phyloP scores from a whole-genome alignment of 2,888 invertebrate species.

The Pammene fasciana region DNA sequence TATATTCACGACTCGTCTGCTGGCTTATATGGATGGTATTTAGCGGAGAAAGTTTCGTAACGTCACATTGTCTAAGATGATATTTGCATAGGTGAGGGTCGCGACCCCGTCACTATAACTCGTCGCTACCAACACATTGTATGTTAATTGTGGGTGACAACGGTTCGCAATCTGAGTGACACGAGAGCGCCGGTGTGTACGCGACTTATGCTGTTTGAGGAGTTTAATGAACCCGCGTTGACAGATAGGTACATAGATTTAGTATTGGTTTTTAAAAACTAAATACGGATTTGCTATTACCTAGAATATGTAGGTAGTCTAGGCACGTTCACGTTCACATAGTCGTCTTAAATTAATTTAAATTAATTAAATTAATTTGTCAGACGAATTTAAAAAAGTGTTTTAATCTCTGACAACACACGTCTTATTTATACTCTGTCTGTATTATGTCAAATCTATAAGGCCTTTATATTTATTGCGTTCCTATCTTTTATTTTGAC shows the following conservation, averaged over 20 bases:
- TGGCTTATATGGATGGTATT: constrained; percentile 35
- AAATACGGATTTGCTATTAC: too few species aligned
- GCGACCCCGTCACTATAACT: constrained; percentile 58
- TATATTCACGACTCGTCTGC: constrained; percentile 38
- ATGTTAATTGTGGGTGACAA: constrained; percentile 72
- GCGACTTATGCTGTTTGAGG: constrained; percentile 53
- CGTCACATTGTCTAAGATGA: constrained; percentile 42
- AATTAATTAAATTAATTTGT: too few species aligned
- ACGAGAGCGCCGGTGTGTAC: constrained; percentile 52
- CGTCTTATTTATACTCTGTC: too few species aligned
- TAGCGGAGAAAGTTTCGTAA: constrained; percentile 42
- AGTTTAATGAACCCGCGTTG: constrained; percentile 57
- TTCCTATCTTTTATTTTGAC: too few species aligned
- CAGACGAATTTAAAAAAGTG: too few species aligned
- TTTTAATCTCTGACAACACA: too few species aligned
- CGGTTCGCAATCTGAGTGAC: constrained; percentile 58
- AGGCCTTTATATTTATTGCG: too few species aligned
- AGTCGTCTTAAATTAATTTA: too few species aligned
- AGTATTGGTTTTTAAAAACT: too few species aligned
- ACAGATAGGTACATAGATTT: constrained; percentile 15
- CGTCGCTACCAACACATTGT: constrained; percentile 77
- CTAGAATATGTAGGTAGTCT: too few species aligned
- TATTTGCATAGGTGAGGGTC: constrained; percentile 56
- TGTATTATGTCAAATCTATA: too few species aligned
- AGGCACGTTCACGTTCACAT: too few species aligned